Evolutionary conservation across 2,113 vertebrate genomes (phyloP).

Genomic region (Sylvia atricapilla): DNA sequence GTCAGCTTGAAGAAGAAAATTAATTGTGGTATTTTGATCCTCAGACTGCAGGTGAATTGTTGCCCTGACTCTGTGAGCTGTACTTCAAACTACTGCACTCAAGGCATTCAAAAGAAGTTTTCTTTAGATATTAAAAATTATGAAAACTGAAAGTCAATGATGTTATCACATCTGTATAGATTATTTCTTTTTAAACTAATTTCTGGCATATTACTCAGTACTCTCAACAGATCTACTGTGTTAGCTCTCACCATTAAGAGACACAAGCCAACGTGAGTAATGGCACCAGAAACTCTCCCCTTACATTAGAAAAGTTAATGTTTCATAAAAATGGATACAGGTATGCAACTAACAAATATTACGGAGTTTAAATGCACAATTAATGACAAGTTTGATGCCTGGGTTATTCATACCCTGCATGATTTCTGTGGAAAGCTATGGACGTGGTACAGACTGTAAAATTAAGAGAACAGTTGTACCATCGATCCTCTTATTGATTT

Average conservation of each 20-base stretch:
- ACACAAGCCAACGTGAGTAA: not conserved
- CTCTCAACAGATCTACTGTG: not conserved
- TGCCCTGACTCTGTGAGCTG: not conserved
- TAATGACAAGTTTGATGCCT: not conserved
- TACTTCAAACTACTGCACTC: constrained; percentile 10
- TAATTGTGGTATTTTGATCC: constrained; percentile 1
- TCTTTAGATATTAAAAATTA: not conserved
- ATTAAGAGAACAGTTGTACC: constrained; percentile 23
- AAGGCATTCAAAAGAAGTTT: not conserved
- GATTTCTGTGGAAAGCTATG: not conserved
- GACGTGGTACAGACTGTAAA: not conserved
- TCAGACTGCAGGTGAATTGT: not conserved
- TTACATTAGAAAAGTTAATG: not conserved
- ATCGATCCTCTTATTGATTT: constrained; percentile 24
- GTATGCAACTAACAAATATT: not conserved
- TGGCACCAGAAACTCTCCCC: not conserved
- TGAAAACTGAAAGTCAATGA: not conserved
- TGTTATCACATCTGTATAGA: not conserved
- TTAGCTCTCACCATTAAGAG: not conserved
- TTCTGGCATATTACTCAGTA: not conserved
- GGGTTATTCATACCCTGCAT: not conserved
- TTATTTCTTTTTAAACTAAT: not conserved
- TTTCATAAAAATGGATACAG: not conserved
- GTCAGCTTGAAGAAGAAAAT: not conserved
- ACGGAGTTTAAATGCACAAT: not conserved